phyloP scores from a whole-genome alignment of 2,113 vertebrate genomes.

The Ceyx melanurus region DNA sequence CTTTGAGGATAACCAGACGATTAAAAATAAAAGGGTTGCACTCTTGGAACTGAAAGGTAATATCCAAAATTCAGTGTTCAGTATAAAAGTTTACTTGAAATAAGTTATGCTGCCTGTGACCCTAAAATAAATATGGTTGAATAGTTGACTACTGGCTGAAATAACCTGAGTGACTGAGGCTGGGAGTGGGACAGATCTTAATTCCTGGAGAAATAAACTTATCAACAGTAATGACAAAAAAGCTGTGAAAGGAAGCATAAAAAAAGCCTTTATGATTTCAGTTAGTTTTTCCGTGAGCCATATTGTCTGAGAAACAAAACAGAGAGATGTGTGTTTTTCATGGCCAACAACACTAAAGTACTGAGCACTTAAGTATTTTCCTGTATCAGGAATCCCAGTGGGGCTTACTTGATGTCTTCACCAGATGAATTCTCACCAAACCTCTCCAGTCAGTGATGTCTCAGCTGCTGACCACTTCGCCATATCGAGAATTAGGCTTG shows the following conservation, averaged over 20 bases:
- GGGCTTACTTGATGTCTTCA: slow-evolving; percentile 48
- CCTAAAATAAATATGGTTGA: background rate
- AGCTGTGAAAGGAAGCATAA: slow-evolving; percentile 57
- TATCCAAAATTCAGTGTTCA: background rate
- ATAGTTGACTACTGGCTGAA: slow-evolving; percentile 19
- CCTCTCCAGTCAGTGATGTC: background rate
- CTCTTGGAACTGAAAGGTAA: background rate
- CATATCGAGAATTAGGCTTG: background rate
- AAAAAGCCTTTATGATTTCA: slow-evolving; percentile 54
- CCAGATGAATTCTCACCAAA: slow-evolving; percentile 44
- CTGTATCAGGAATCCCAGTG: slow-evolving; percentile 25
- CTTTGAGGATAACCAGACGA: background rate
- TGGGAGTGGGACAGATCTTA: slow-evolving; percentile 22
- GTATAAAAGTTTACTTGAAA: background rate
- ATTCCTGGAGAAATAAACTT: slow-evolving; percentile 59
- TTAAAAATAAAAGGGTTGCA: background rate
- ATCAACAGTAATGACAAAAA: slow-evolving; percentile 59
- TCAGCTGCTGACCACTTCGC: background rate
- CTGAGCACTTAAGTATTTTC: slow-evolving; percentile 22
- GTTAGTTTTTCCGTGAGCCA: slow-evolving; percentile 34
- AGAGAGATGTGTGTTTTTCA: background rate
- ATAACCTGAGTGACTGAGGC: background rate
- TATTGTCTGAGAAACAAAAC: slow-evolving; percentile 35
- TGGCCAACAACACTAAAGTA: slow-evolving; percentile 20
- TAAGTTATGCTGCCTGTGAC: background rate